These are phyloP conservation scores for Centropristis striata DNA, from an alignment of 2,113 vertebrate species.

Conservation along the genomic window DNA sequence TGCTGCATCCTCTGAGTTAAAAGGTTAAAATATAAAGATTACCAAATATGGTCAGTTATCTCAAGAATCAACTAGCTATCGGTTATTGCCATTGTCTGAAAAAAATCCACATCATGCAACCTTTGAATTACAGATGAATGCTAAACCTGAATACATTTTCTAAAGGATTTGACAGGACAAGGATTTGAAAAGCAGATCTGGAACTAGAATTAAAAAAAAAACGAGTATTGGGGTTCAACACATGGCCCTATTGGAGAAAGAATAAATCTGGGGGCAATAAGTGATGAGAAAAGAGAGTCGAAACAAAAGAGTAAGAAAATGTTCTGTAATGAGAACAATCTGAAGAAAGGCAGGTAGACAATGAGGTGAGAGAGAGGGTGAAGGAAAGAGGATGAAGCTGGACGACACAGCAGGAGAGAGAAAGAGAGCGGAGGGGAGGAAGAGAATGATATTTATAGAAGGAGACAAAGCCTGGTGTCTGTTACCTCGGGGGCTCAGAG, in stretches of 20 bases:
- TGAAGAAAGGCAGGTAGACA: not conserved
- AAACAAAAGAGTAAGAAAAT: not conserved
- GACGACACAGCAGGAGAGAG: not conserved
- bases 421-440: conserved; percentile 8
- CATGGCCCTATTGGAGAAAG: not conserved
- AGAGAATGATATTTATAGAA: conserved; percentile 81
- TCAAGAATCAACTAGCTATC: too few species aligned
- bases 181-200: not conserved
- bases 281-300: not conserved
- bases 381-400: not conserved
- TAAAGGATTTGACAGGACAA: not conserved
- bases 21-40: too few species aligned
- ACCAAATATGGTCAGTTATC: too few species aligned
- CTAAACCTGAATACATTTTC: not conserved
- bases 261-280: not conserved
- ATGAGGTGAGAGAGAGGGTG: not conserved
- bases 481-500: conserved; percentile 67
- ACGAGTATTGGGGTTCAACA: not conserved
- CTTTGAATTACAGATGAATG: too few species aligned
- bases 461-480: conserved; percentile 82
- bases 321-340: not conserved
- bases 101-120: too few species aligned
- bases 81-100: too few species aligned
- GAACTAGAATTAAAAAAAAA: not conserved
- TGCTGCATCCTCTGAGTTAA: too few species aligned